A percentile compares a stretch with the other conserved stretches of the same genome.
Conservation (phyloP, 1,140 invertebrate species). For the Dreissena rostriformis region DNA sequence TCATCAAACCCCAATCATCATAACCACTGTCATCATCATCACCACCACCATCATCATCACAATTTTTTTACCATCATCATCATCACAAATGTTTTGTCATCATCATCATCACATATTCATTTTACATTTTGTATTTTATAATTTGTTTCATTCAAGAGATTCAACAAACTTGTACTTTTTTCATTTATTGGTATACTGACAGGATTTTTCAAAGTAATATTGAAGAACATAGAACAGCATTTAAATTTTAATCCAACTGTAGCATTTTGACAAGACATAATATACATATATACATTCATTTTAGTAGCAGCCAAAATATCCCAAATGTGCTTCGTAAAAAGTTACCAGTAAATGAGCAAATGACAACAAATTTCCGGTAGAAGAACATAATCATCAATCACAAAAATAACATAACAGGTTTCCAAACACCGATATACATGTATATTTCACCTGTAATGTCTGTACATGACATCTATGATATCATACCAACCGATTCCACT, state of each 20-base stretch:
- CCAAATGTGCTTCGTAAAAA: constrained; percentile 6
- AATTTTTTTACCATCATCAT: constrained; percentile 7
- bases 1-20: constrained; percentile 8
- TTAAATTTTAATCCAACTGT: constrained; percentile 7
- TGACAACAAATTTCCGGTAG: constrained; percentile 22
- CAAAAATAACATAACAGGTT: constrained; percentile 7
- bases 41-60: constrained; percentile 20
- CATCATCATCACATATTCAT: constrained; percentile 6
- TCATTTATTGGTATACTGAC: constrained; percentile 6
- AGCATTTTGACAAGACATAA: constrained; percentile 3
- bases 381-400: constrained; percentile 7
- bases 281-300: constrained; percentile 8
- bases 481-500: constrained; percentile 5
- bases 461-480: constrained; percentile 6
- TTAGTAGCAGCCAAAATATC: constrained; percentile 6
- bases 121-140: constrained; percentile 8
- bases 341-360: constrained; percentile 18
- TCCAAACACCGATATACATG: constrained; percentile 5
- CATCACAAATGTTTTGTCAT: constrained; percentile 6
- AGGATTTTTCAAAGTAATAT: constrained; percentile 7
- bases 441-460: constrained; percentile 6
- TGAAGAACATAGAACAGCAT: constrained; percentile 6
- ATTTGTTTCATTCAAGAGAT: constrained; percentile 7
- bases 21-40: constrained; percentile 14
- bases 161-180: constrained; percentile 7